Conservation (phyloP, 2,888 invertebrate genomes). For the Tetragonula carbonaria region DNA sequence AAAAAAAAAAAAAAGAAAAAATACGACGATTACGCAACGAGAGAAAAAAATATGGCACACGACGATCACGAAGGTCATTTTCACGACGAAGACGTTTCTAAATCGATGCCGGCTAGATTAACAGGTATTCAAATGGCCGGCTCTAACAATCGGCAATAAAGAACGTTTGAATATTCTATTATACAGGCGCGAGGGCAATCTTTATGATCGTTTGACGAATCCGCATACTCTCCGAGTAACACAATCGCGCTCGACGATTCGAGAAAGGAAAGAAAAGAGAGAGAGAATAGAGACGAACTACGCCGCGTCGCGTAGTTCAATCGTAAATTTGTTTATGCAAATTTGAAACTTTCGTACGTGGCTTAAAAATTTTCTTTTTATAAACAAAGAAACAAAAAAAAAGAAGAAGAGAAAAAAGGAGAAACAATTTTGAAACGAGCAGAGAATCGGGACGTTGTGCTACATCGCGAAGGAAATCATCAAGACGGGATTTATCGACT, state of each 20-base stretch:
- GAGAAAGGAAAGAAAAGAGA: background rate
- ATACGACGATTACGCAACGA: background rate
- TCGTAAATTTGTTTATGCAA: background rate
- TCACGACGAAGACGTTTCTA: background rate
- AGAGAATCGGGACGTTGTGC: conserved; percentile 25
- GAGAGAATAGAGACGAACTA: background rate
- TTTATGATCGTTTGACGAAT: conserved; percentile 10
- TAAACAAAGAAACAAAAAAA: too few relatives aligned
- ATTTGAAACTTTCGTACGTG: background rate
- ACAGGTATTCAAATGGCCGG: background rate
- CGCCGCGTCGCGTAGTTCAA: background rate
- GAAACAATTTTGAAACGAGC: conserved; percentile 28
- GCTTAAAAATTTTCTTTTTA: too few relatives aligned
- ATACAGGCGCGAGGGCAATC: conserved; percentile 1
- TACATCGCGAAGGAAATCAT: conserved; percentile 25
- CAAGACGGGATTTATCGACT: conserved; percentile 9
- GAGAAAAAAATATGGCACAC: background rate
- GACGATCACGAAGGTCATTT: background rate
- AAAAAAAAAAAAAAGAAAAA: background rate
- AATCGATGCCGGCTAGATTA: background rate
- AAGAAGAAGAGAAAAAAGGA: background rate
- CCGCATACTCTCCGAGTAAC: background rate
- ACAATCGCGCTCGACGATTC: background rate
- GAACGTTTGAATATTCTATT: conserved; percentile 38
- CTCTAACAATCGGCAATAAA: background rate